Percentiles rank a stretch among this genome's conserved stretches.
Conservation (phyloP, 2,888 invertebrate species). For the Neoascia interrupta region DNA sequence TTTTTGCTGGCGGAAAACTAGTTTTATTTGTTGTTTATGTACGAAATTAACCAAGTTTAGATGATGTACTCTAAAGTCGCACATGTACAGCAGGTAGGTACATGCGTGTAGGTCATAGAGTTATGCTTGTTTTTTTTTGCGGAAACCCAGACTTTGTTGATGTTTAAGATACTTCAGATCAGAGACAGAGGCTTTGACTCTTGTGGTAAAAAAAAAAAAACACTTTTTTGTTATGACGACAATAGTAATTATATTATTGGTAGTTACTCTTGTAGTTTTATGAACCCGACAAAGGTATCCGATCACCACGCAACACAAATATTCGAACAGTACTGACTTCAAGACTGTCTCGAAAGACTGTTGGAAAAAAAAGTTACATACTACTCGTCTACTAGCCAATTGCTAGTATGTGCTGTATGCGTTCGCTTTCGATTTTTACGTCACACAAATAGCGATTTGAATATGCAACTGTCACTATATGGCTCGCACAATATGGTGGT, state of each 20-base stretch:
- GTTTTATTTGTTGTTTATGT: conserved; percentile 16
- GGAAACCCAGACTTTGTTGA: no score
- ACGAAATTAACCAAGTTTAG: conserved; percentile 24
- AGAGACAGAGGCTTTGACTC: no score
- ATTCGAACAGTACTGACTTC: conserved; percentile 58
- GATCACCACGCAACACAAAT: conserved; percentile 63
- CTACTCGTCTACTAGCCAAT: conserved; percentile 44
- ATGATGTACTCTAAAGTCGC: no score
- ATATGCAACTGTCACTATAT: conserved; percentile 65
- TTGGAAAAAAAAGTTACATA: conserved; percentile 24
- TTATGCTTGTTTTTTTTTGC: not conserved
- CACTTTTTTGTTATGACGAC: no score
- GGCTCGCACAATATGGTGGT: conserved; percentile 39
- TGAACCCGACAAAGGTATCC: conserved; percentile 48
- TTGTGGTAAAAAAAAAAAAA: no score
- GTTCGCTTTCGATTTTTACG: conserved; percentile 68
- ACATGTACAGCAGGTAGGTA: not conserved
- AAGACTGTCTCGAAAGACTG: conserved; percentile 27
- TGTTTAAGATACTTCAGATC: no score
- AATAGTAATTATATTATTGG: conserved; percentile 27
- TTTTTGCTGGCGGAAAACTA: conserved; percentile 1
- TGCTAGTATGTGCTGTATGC: conserved; percentile 40
- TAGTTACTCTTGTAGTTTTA: conserved; percentile 35
- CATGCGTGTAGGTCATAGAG: no score
- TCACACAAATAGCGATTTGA: conserved; percentile 56